Conservation (phyloP, 1,140 invertebrate species). For the Tribolium madens region DNA sequence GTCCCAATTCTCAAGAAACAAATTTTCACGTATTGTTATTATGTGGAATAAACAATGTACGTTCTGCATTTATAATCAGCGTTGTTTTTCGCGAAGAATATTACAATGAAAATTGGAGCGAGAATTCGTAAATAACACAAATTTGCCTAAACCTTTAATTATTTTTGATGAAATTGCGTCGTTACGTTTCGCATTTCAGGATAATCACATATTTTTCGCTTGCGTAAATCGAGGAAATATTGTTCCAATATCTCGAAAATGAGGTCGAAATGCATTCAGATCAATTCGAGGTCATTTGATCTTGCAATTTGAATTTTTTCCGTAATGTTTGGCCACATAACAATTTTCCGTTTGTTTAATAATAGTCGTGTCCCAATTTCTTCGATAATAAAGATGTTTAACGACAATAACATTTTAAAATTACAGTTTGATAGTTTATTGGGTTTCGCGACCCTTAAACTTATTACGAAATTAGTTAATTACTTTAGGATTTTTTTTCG, state of each 20-base stretch:
- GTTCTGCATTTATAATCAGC: neutral
- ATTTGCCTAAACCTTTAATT: neutral
- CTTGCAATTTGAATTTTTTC: neutral
- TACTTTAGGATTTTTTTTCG: neutral
- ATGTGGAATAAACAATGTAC: neutral
- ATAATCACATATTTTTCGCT: neutral
- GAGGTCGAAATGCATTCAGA: neutral
- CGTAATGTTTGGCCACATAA: neutral
- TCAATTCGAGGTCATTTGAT: neutral
- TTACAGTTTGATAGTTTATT: neutral
- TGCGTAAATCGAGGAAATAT: neutral
- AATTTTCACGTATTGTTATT: slow-evolving; percentile 7
- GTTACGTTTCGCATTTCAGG: neutral
- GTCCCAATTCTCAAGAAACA: slow-evolving; percentile 14
- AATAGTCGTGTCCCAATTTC: neutral
- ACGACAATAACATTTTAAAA: neutral
- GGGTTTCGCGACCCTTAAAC: neutral
- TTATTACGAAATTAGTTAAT: neutral
- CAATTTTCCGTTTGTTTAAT: neutral
- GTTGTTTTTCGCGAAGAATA: neutral
- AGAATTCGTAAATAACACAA: neutral
- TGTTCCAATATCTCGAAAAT: neutral
- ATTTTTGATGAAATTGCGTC: neutral
- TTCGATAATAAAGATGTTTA: neutral
- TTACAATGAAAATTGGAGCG: neutral